A percentile compares a stretch with the other conserved stretches of the same genome.
phyloP scores from a whole-genome alignment of 2,797 vertebrate genomes.

The Numenius phaeopus region DNA sequence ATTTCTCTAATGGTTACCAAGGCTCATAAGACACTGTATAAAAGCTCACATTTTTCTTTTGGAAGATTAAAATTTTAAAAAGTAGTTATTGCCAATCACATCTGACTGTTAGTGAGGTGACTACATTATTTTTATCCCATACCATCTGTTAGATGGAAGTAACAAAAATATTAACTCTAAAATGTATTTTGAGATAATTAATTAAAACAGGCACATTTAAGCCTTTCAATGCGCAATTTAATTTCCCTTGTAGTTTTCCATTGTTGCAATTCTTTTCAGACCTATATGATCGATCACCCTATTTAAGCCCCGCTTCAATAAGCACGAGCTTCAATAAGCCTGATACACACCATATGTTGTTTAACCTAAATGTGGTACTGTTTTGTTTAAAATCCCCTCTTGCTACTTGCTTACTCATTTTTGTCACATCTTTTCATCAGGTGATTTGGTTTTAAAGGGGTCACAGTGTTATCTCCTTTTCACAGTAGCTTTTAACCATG shows the following conservation, averaged over 20 bases:
- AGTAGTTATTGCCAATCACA: not conserved
- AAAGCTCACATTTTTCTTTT: not conserved
- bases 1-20: not conserved
- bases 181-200: not conserved
- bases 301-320: not conserved
- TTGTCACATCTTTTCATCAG: not conserved
- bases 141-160: slow-evolving; percentile 40
- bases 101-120: slow-evolving; percentile 20
- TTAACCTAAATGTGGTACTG: not conserved
- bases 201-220: not conserved
- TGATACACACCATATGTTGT: slow-evolving; percentile 19
- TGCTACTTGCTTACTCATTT: not conserved
- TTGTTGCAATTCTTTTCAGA: not conserved
- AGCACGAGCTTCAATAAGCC: not conserved
- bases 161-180: not conserved
- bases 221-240: not conserved
- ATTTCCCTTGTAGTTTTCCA: not conserved
- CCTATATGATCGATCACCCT: not conserved
- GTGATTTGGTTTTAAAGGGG: not conserved
- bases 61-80: not conserved
- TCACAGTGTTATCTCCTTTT: not conserved
- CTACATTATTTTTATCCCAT: slow-evolving; percentile 29
- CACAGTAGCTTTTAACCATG: not conserved
- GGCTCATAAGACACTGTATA: not conserved
- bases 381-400: not conserved